Base-by-base conservation (phyloP, 2,113 vertebrate genomes). In the Thunnus maccoyii region DNA sequence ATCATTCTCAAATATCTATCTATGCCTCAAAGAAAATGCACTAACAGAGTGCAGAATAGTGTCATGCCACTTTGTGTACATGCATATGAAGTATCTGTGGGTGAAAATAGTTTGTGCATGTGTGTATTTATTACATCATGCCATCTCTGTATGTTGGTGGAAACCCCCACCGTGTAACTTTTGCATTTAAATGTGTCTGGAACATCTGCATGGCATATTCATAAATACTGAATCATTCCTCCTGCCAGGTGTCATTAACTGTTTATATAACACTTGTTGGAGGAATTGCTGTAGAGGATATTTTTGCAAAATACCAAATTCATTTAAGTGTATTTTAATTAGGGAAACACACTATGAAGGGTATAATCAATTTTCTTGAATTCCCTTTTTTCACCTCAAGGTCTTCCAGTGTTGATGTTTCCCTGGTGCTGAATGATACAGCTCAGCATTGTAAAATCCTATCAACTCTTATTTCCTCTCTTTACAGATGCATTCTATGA, bases 401-500 rank as follows among this genome's bases (percentile, higher is more conserved):
- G 32, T 73, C 36, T 14, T 64, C n/a, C 3, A 30, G 32, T 55
- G 6, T 46, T 0, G 20, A 7, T 17, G 17, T 78, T 67, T 50
- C 17, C 9, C 55, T 56, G 17, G 6, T 57, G 14, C 18, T 60
- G 25, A 47, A 16, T 48, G 50, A 17, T 57, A 41, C 17, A 20
- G 27, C 8, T 69, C 10, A 11, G 4, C 17, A 5, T 78, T 52
- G 36, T 73, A 27, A 50, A 72, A 76, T 54, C 13, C 17, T 20
- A 9, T 64, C 9, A 52, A 52, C 36, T 65, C 6, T 64, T 8
- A 2, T 75, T 77, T 32, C 73, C 18, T 82, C 84, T 82, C 12
- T 4, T 90, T 91, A 5, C 93, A 99, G 98, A 99, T 93, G 95
- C 96, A 20, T 90, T 96, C 79, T 99, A 99, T 20, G 98, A 99